phyloP scores from a whole-genome alignment of 1,140 invertebrate species.

The Leptopilina clavipes region DNA sequence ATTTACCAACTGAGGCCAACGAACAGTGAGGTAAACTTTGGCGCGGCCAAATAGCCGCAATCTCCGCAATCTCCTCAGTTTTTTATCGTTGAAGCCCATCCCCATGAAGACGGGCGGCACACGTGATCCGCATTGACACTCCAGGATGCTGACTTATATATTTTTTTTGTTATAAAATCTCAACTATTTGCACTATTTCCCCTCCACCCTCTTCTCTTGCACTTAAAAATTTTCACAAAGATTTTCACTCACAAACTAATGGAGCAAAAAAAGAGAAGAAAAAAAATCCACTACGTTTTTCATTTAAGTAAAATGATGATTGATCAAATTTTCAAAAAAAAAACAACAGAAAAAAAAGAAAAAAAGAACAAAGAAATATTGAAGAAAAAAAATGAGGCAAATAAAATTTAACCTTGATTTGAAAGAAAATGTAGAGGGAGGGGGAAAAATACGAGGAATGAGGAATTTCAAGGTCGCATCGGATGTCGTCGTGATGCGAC shows the following conservation, averaged over 20 bases:
- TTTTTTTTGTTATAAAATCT: constrained; percentile 33
- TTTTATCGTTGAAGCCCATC: constrained; percentile 78
- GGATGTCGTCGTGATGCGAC: constrained; percentile 2
- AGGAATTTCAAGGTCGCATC: constrained; percentile 1
- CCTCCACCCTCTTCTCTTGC: constrained; percentile 11
- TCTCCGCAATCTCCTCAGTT: constrained; percentile 76
- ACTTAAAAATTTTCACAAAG: too few relatives aligned
- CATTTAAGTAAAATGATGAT: too few relatives aligned
- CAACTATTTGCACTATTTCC: constrained; percentile 42
- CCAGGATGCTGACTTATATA: constrained; percentile 66
- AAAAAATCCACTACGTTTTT: too few relatives aligned
- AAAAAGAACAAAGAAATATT: background rate
- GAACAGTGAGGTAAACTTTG: constrained; percentile 79
- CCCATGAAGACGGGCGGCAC: constrained; percentile 71
- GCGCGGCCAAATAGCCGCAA: constrained; percentile 80
- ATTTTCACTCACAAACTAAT: too few relatives aligned
- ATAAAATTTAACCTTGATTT: background rate
- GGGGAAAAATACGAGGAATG: background rate
- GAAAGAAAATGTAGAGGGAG: too few relatives aligned
- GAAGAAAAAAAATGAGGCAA: background rate
- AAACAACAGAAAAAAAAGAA: too few relatives aligned
- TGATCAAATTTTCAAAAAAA: too few relatives aligned
- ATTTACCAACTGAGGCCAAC: constrained; percentile 79
- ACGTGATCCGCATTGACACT: constrained; percentile 74
- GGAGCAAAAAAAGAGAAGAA: too few relatives aligned